Conservation (phyloP, 2,888 invertebrate genomes). For the Caenorhabditis panamensis region DNA sequence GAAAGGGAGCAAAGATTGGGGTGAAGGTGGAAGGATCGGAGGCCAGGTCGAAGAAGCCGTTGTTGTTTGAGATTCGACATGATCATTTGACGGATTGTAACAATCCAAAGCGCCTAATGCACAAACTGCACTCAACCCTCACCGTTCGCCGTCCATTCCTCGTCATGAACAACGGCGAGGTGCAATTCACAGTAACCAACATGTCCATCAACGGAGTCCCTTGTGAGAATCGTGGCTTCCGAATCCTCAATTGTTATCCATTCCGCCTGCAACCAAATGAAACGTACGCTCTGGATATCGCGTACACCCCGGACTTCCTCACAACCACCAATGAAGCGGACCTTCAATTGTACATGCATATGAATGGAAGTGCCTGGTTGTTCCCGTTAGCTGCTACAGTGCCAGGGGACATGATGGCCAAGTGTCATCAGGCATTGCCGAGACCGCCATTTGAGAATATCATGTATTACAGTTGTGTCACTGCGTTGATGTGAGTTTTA, state of each 20-base stretch:
- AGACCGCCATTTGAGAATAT: slow-evolving; percentile 89
- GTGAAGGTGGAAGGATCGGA: slow-evolving; percentile 84
- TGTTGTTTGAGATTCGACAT: slow-evolving; percentile 89
- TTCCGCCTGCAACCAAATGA: slow-evolving; percentile 87
- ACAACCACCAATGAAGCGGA: slow-evolving; percentile 86
- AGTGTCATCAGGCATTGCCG: slow-evolving; percentile 85
- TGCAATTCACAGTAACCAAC: slow-evolving; percentile 85
- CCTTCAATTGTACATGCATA: slow-evolving; percentile 82
- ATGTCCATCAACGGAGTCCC: slow-evolving; percentile 84
- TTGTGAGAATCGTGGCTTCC: slow-evolving; percentile 85
- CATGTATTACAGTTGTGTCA: slow-evolving; percentile 85
- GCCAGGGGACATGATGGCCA: slow-evolving; percentile 81
- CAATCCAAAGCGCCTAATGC: slow-evolving; percentile 82
- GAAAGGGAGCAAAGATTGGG: slow-evolving; percentile 90
- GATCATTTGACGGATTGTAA: slow-evolving; percentile 85
- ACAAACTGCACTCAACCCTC: slow-evolving; percentile 85
- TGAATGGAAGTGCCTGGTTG: slow-evolving; percentile 81
- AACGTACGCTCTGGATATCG: slow-evolving; percentile 89
- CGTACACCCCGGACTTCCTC: slow-evolving; percentile 92
- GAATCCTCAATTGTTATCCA: slow-evolving; percentile 87
- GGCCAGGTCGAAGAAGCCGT: slow-evolving; percentile 83
- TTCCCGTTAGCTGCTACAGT: slow-evolving; percentile 87
- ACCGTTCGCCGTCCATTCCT: slow-evolving; percentile 89
- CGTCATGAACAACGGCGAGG: slow-evolving; percentile 91
- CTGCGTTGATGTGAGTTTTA: slow-evolving; percentile 75